These are phyloP conservation scores for Himalopsyche phryganea DNA, from an alignment of 1,140 invertebrate genomes.

Conservation along the genomic window DNA sequence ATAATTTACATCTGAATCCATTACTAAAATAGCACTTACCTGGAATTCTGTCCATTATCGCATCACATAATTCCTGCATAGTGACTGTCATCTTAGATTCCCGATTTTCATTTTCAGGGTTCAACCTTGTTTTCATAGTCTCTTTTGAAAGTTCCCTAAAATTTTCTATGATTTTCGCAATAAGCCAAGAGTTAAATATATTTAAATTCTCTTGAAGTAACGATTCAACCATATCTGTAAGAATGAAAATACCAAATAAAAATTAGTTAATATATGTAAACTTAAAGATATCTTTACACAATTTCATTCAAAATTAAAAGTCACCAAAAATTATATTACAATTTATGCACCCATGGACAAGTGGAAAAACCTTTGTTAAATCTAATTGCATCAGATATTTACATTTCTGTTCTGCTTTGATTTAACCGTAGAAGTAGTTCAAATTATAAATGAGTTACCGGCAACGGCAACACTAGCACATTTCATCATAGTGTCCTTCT, in stretches of 20 bases:
- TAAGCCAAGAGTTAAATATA: slow-evolving; percentile 17
- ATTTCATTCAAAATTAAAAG: too few species aligned
- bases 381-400: too few species aligned
- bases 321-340: too few species aligned
- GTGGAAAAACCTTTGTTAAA: too few species aligned
- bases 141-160: slow-evolving; percentile 27
- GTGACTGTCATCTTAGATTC: slow-evolving; percentile 23
- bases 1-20: too few species aligned
- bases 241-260: too few species aligned
- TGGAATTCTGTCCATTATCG: slow-evolving; percentile 38
- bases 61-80: slow-evolving; percentile 37
- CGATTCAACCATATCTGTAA: slow-evolving; percentile 26
- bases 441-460: slow-evolving; percentile 19
- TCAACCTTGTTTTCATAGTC: slow-evolving; percentile 39
- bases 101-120: slow-evolving; percentile 33
- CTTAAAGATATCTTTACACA: too few species aligned
- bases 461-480: slow-evolving; percentile 19
- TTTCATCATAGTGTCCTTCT: slow-evolving; percentile 31
- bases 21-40: too few species aligned
- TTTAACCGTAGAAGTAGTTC: too few species aligned
- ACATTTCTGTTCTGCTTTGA: too few species aligned
- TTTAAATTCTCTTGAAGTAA: slow-evolving; percentile 18
- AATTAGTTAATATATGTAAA: too few species aligned
- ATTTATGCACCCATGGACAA: too few species aligned
- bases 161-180: slow-evolving; percentile 14